These are phyloP conservation scores for Acholoe squamosa DNA, from an alignment of 2,888 invertebrate species.

Conservation along the genomic window DNA sequence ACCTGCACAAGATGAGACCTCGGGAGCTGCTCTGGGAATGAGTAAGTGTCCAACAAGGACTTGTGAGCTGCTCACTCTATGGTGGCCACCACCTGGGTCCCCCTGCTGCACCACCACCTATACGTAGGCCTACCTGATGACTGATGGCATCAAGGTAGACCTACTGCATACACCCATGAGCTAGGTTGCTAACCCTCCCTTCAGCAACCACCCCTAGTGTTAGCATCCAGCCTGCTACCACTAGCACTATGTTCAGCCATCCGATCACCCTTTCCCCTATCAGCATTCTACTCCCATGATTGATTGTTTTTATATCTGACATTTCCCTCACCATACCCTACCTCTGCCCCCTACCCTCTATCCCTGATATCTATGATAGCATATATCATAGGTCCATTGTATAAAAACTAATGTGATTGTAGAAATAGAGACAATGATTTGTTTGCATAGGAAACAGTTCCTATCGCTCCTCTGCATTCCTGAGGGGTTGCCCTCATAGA, in stretches of 20 bases:
- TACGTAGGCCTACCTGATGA: not conserved
- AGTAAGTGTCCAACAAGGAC: not conserved
- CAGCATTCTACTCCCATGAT: not conserved
- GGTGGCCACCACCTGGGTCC: not conserved
- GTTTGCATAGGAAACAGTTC: not conserved
- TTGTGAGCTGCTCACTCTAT: not conserved
- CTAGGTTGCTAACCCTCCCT: not conserved
- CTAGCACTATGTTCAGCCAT: not conserved
- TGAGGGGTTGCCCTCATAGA: not conserved
- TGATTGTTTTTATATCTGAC: conserved; percentile 21
- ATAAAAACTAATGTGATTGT: conserved; percentile 5
- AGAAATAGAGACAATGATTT: not conserved
- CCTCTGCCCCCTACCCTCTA: not conserved
- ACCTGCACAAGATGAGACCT: conserved; percentile 20
- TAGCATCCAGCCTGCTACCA: too few relatives aligned
- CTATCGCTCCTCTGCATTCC: not conserved
- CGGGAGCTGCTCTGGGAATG: conserved; percentile 26
- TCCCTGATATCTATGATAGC: not conserved
- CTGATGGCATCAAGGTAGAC: not conserved
- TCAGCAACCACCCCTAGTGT: not conserved
- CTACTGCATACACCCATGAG: not conserved
- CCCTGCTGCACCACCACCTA: not conserved
- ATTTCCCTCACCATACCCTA: not conserved
- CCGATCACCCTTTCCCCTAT: not conserved
- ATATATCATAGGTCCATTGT: not conserved